A percentile compares a stretch with the other conserved stretches of the same genome.
Evolutionary conservation across 2,797 vertebrate species (phyloP).

Genomic region (Diplodus puntazzo): DNA sequence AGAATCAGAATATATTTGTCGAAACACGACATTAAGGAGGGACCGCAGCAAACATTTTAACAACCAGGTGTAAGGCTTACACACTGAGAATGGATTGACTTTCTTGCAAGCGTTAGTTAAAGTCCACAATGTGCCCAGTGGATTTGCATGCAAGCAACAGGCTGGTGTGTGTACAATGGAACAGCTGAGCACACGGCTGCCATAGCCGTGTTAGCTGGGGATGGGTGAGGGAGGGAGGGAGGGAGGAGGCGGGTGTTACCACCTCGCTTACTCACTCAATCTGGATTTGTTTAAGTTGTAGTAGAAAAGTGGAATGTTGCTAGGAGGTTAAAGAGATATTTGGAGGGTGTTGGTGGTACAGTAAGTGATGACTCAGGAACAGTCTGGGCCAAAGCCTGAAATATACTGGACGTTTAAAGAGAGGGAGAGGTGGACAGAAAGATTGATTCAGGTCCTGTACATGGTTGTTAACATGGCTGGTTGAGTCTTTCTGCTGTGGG

Average conservation of each 20-base stretch:
- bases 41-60: conserved; percentile 16
- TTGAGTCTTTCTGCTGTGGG: neutral
- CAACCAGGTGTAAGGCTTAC: conserved; percentile 33
- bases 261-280: conserved; percentile 46
- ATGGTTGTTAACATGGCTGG: neutral
- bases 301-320: conserved; percentile 42
- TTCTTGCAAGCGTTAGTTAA: conserved; percentile 6
- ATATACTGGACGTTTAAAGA: conserved; percentile 12
- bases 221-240: conserved; percentile 5
- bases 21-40: neutral
- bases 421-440: conserved; percentile 8
- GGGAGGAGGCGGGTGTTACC: neutral
- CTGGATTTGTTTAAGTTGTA: conserved; percentile 67
- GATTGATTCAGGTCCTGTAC: neutral
- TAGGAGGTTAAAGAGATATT: conserved; percentile 27
- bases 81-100: conserved; percentile 17
- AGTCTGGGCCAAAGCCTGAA: conserved; percentile 29
- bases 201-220: conserved; percentile 40
- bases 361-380: conserved; percentile 63
- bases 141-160: conserved; percentile 63
- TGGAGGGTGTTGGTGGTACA: conserved; percentile 38
- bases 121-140: conserved; percentile 20
- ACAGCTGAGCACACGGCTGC: conserved; percentile 77
- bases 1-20: neutral
- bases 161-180: conserved; percentile 52